phyloP scores from a whole-genome alignment of 1,140 invertebrate species.

The Gryon sp. region DNA sequence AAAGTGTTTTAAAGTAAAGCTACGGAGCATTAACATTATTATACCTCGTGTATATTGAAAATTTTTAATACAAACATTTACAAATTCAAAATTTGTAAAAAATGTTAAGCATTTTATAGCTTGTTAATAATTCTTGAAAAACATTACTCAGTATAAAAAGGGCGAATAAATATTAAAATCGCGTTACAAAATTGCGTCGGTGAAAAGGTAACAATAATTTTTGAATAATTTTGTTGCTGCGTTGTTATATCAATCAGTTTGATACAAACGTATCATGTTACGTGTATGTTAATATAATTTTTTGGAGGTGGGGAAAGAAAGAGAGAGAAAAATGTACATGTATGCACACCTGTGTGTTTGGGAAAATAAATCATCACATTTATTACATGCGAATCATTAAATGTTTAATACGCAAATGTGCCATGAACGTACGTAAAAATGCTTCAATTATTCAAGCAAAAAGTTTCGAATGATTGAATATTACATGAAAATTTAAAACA shows the following conservation, averaged over 20 bases:
- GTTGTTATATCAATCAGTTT: conserved; percentile 20
- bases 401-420: conserved; percentile 14
- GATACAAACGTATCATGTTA: neutral
- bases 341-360: neutral
- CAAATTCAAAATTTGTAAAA: too few relatives aligned
- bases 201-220: conserved; percentile 9
- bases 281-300: conserved; percentile 10
- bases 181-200: conserved; percentile 3
- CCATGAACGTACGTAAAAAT: conserved; percentile 26
- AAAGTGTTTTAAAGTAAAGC: too few relatives aligned
- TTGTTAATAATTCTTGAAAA: too few relatives aligned
- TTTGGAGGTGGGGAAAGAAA: too few relatives aligned
- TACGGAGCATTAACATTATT: too few relatives aligned
- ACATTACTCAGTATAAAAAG: too few relatives aligned
- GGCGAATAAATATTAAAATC: conserved; percentile 12
- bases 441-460: conserved; percentile 41
- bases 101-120: too few relatives aligned
- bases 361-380: conserved; percentile 27
- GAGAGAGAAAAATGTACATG: too few relatives aligned
- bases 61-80: too few relatives aligned
- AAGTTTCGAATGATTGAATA: conserved; percentile 39
- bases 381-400: conserved; percentile 31
- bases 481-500: conserved; percentile 45
- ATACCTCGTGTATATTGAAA: too few relatives aligned
- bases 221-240: neutral